Evolutionary conservation across 2,888 invertebrate genomes (phyloP).

Genomic region (Orthosia incerta): DNA sequence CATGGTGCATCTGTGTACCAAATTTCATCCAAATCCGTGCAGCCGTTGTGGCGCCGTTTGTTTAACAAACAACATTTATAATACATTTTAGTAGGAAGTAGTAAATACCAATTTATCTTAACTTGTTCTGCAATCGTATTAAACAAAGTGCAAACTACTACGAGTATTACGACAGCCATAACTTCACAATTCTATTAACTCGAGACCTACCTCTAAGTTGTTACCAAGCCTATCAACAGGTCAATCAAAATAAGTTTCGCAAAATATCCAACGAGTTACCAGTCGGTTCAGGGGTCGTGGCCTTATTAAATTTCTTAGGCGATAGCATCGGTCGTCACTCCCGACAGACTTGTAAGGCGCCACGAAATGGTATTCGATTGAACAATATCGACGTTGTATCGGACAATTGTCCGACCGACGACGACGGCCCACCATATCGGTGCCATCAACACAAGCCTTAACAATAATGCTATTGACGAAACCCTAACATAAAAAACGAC

Average conservation of each 20-base stretch:
- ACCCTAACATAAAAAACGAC: conserved; percentile 78
- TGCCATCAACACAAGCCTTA: conserved; percentile 78
- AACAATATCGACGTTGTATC: conserved; percentile 78
- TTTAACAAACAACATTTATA: not conserved
- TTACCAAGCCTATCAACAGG: conserved; percentile 44
- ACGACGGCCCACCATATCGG: conserved; percentile 69
- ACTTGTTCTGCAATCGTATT: not conserved
- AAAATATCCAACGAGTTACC: conserved; percentile 57
- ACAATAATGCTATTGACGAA: conserved; percentile 81
- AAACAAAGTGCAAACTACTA: conserved; percentile 1
- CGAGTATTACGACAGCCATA: not conserved
- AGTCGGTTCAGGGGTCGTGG: conserved; percentile 72
- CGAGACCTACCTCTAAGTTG: not conserved
- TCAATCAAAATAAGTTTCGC: conserved; percentile 63
- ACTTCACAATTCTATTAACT: conserved; percentile 24
- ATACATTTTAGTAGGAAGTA: not conserved
- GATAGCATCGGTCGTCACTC: conserved; percentile 74
- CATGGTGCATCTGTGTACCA: not conserved
- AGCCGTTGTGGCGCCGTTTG: too few species aligned
- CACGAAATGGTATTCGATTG: conserved; percentile 75
- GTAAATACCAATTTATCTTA: not conserved
- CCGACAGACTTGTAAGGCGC: conserved; percentile 62
- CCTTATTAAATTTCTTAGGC: conserved; percentile 76
- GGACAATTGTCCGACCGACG: conserved; percentile 67
- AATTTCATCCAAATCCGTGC: not conserved